Percentiles rank a stretch among this genome's conserved stretches.
These are phyloP conservation scores for Plestiodon gilberti DNA, from an alignment of 2,113 vertebrate species.

Conservation along the genomic window DNA sequence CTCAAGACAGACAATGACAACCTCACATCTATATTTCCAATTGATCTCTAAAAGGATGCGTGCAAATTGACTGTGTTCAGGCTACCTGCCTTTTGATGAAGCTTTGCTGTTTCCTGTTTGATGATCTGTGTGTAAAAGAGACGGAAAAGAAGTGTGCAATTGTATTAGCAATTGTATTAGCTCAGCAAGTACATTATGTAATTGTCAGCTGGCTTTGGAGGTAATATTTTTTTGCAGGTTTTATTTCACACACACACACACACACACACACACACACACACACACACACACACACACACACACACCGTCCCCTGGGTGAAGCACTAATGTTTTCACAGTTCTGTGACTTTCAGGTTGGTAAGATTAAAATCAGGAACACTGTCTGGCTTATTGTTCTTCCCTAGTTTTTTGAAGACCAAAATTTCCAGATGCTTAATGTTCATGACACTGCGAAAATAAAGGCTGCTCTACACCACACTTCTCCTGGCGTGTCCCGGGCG, in stretches of 20 bases:
- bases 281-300: too few relatives aligned
- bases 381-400: not conserved
- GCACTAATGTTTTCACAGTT: not conserved
- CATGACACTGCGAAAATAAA: not conserved
- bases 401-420: not conserved
- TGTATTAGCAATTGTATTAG: slow-evolving; percentile 12
- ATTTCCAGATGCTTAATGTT: not conserved
- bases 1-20: not conserved
- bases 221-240: not conserved
- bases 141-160: not conserved
- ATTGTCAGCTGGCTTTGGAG: not conserved
- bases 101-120: slow-evolving; percentile 8
- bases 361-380: not conserved
- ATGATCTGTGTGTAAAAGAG: not conserved
- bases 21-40: not conserved
- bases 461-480: too few relatives aligned
- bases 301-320: too few relatives aligned
- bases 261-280: too few relatives aligned
- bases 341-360: not conserved
- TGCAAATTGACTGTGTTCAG: not conserved
- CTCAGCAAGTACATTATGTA: slow-evolving; percentile 2
- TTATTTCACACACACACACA: too few relatives aligned
- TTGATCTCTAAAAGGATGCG: not conserved
- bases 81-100: not conserved
- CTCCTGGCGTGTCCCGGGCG: too few relatives aligned